phyloP scores from a whole-genome alignment of 2,888 invertebrate genomes.

The Drosophila pseudotakahashii region DNA sequence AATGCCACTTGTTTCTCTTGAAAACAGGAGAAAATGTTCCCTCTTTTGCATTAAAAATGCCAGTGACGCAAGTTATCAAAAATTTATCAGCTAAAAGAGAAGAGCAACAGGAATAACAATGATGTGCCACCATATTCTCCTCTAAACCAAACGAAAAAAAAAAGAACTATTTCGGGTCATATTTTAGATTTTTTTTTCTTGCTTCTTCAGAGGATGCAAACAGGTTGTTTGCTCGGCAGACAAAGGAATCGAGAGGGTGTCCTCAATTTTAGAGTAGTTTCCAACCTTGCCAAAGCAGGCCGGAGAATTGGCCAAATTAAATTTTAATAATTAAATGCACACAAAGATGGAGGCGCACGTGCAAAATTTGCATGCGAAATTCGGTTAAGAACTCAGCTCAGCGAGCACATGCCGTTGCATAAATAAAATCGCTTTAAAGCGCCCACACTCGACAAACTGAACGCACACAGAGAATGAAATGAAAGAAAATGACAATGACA shows the following conservation, averaged over 20 bases:
- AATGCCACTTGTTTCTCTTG: constrained; percentile 28
- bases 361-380: constrained; percentile 75
- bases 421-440: constrained; percentile 73
- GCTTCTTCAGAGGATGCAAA: constrained; percentile 24
- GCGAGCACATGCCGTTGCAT: constrained; percentile 73
- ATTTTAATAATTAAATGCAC: constrained; percentile 77
- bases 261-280: constrained; percentile 50
- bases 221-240: constrained; percentile 45
- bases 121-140: constrained; percentile 23
- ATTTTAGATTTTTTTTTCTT: constrained; percentile 1
- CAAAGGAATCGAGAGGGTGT: constrained; percentile 14
- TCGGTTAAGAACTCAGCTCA: constrained; percentile 69
- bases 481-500: constrained; percentile 35
- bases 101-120: constrained; percentile 60
- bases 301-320: constrained; percentile 72
- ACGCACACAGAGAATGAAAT: not conserved
- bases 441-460: constrained; percentile 14
- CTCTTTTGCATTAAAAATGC: constrained; percentile 63
- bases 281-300: constrained; percentile 8
- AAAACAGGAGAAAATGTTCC: not conserved
- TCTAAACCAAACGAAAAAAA: too few relatives aligned
- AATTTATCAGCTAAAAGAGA: constrained; percentile 59
- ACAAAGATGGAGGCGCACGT: constrained; percentile 50
- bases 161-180: constrained; percentile 30
- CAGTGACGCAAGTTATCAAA: constrained; percentile 79